These are phyloP conservation scores for Buteo buteo DNA, from an alignment of 2,113 vertebrate genomes.

Conservation along the genomic window DNA sequence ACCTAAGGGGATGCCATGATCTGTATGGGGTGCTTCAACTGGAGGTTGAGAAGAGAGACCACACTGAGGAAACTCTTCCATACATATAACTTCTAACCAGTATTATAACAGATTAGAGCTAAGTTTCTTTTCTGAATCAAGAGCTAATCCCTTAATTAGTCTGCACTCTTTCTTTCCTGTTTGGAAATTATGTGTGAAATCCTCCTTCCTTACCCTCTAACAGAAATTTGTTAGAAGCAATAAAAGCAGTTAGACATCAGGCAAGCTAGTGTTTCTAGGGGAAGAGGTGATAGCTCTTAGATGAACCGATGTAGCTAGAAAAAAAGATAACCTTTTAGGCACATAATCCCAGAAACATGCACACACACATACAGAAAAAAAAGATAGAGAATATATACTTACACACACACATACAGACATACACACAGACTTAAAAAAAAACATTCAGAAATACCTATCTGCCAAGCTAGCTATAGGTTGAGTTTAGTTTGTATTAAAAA, in stretches of 20 bases:
- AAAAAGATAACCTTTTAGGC: not conserved
- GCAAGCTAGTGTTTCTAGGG: not conserved
- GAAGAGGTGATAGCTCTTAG: not conserved
- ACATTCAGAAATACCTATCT: not conserved
- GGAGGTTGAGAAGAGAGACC: not conserved
- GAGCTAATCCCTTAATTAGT: not conserved
- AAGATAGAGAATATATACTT: not conserved
- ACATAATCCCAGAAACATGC: not conserved
- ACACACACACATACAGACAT: too few species aligned
- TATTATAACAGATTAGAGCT: not conserved
- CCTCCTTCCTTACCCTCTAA: not conserved
- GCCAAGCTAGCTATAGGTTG: not conserved
- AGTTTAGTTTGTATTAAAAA: not conserved
- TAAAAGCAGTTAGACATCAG: not conserved
- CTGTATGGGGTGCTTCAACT: not conserved
- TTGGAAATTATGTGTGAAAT: not conserved
- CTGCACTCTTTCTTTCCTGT: not conserved
- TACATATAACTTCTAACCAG: not conserved
- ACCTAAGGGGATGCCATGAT: not conserved
- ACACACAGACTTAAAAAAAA: not conserved
- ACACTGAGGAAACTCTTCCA: not conserved
- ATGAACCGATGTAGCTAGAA: not conserved
- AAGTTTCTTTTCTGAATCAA: not conserved
- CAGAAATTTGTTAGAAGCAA: not conserved
- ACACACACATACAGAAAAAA: not conserved